Evolutionary conservation across 2,797 vertebrate species (phyloP).

Genomic region (Dermochelys coriacea): DNA sequence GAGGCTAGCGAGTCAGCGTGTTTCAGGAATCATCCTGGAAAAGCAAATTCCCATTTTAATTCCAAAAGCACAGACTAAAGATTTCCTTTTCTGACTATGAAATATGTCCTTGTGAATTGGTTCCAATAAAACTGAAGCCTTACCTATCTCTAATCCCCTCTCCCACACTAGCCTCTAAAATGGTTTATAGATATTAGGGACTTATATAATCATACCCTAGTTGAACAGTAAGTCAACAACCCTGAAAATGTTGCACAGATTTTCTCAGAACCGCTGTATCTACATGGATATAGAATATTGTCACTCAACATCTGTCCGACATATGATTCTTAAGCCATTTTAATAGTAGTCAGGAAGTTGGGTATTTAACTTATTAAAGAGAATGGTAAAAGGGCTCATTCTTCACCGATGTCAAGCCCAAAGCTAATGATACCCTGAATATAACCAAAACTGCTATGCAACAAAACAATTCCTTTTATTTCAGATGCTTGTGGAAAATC

Average conservation of each 20-base stretch:
- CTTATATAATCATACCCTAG: neutral
- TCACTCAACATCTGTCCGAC: neutral
- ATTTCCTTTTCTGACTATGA: slow-evolving; percentile 22
- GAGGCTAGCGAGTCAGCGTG: neutral
- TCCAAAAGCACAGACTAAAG: neutral
- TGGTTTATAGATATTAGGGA: neutral
- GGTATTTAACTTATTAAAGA: neutral
- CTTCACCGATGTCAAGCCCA: neutral
- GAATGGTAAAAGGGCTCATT: neutral
- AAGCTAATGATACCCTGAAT: neutral
- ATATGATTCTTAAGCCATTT: neutral
- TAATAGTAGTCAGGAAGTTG: neutral
- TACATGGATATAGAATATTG: neutral
- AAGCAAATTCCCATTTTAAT: slow-evolving; percentile 20
- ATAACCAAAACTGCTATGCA: neutral
- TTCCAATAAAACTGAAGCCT: slow-evolving; percentile 2
- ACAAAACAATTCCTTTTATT: neutral
- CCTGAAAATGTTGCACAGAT: neutral
- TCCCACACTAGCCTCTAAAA: neutral
- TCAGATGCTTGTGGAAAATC: neutral
- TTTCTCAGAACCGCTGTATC: neutral
- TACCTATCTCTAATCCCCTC: neutral
- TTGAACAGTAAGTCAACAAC: neutral
- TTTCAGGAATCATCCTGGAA: slow-evolving; percentile 5
- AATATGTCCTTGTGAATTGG: slow-evolving; percentile 21